Percentiles rank a stretch among this genome's conserved stretches.
phyloP scores from a whole-genome alignment of 2,888 invertebrate genomes.

The Pedicia rivosa region DNA sequence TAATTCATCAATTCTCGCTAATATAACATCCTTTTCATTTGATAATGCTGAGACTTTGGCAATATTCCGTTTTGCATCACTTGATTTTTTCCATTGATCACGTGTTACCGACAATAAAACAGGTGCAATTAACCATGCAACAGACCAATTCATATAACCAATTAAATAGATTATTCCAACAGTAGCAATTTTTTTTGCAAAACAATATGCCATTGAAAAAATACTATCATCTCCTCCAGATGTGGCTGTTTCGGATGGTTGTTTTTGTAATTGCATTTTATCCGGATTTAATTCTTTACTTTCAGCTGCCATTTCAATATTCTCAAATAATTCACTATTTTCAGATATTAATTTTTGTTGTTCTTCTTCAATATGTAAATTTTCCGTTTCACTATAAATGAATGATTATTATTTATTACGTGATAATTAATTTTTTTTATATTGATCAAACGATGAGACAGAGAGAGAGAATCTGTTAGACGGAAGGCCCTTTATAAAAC shows the following conservation, averaged over 20 bases:
- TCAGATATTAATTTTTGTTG: too few relatives aligned
- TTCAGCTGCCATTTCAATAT: slow-evolving; percentile 9
- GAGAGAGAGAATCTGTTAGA: too few relatives aligned
- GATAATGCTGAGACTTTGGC: slow-evolving; percentile 62
- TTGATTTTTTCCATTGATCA: slow-evolving; percentile 62
- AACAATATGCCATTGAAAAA: slow-evolving; percentile 41
- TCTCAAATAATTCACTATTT: too few relatives aligned
- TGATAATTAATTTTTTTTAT: too few relatives aligned
- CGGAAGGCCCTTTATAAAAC: too few relatives aligned
- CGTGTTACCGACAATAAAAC: slow-evolving; percentile 63
- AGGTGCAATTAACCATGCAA: slow-evolving; percentile 73
- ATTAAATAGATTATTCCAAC: slow-evolving; percentile 63
- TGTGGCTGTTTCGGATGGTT: slow-evolving; percentile 8
- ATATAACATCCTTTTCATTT: slow-evolving; percentile 73
- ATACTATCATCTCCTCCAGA: slow-evolving; percentile 37
- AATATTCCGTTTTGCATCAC: slow-evolving; percentile 51
- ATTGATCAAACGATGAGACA: too few relatives aligned
- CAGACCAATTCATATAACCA: slow-evolving; percentile 75
- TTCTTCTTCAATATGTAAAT: too few relatives aligned
- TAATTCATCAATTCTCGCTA: slow-evolving; percentile 75
- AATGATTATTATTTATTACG: too few relatives aligned
- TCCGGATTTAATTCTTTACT: slow-evolving; percentile 8
- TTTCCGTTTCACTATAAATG: too few relatives aligned
- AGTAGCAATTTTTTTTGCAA: slow-evolving; percentile 51
- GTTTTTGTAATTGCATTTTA: slow-evolving; percentile 5